phyloP scores from a whole-genome alignment of 1,140 invertebrate genomes.

The Neodiprion virginianus region DNA sequence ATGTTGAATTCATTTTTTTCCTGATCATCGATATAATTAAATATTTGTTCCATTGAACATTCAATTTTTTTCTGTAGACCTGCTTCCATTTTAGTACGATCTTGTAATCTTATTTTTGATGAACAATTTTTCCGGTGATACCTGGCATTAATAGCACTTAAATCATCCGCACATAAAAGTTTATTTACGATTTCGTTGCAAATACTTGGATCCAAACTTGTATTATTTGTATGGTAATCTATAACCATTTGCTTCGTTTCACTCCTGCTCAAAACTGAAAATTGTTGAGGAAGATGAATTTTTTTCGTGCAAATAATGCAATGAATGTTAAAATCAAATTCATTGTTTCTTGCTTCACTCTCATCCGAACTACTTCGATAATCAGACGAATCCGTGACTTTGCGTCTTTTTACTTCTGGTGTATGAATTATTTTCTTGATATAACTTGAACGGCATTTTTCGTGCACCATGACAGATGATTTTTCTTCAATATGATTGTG shows the following conservation, averaged over 20 bases:
- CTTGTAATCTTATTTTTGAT: no score
- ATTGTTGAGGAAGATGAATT: not conserved
- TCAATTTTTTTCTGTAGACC: conserved; percentile 3
- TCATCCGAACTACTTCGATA: no score
- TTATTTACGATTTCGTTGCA: not conserved
- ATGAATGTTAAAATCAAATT: not conserved
- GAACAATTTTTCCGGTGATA: no score
- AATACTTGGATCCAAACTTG: not conserved
- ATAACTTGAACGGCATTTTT: no score
- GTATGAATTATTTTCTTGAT: no score
- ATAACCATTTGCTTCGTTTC: not conserved
- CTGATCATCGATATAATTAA: conserved; percentile 15
- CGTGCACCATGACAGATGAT: no score
- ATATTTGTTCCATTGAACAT: conserved; percentile 15
- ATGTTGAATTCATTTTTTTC: conserved; percentile 18
- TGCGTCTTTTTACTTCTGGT: no score
- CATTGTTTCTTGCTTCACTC: no score
- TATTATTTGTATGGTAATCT: not conserved
- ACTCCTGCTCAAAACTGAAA: not conserved
- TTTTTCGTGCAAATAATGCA: conserved; percentile 3
- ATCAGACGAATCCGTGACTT: no score
- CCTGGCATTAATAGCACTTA: not conserved
- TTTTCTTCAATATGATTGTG: no score
- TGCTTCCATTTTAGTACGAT: not conserved
- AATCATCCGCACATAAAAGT: not conserved